Evolutionary conservation across 1,140 invertebrate genomes (phyloP).

Genomic region (Bombus sylvicola): DNA sequence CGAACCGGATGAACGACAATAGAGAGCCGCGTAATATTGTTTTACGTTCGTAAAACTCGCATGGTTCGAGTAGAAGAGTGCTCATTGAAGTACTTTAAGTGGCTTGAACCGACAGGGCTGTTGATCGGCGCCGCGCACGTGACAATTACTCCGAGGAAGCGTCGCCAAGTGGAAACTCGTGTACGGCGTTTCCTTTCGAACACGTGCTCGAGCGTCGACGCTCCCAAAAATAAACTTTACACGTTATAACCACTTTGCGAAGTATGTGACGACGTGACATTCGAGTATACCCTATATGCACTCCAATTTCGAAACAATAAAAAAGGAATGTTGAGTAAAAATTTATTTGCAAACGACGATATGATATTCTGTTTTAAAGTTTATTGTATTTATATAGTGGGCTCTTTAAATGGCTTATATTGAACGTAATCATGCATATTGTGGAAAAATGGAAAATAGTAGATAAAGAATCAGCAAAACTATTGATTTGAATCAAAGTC

Average conservation of each 20-base stretch:
- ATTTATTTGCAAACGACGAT: neutral
- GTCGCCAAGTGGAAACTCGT: conserved; percentile 75
- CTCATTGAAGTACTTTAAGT: conserved; percentile 28
- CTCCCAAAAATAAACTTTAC: conserved; percentile 66
- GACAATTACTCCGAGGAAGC: conserved; percentile 63
- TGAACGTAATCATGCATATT: no score
- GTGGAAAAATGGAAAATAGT: no score
- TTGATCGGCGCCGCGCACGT: conserved; percentile 59
- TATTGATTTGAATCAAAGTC: no score
- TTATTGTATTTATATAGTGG: no score
- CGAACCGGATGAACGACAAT: conserved; percentile 11
- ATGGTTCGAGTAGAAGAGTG: neutral
- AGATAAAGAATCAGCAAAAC: no score
- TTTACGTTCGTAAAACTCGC: neutral
- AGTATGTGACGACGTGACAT: conserved; percentile 58
- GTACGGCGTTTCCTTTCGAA: conserved; percentile 62
- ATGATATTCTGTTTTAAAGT: no score
- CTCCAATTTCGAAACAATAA: no score
- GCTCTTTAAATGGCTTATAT: no score
- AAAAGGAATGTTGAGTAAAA: neutral
- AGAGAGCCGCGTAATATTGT: neutral
- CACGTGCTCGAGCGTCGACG: conserved; percentile 57
- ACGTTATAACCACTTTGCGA: conserved; percentile 60
- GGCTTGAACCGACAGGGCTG: conserved; percentile 2
- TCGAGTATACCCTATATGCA: conserved; percentile 3